Percentiles rank a stretch among this genome's conserved stretches.
Conservation (phyloP, 2,888 invertebrate genomes). For the Aporophyla nigra region DNA sequence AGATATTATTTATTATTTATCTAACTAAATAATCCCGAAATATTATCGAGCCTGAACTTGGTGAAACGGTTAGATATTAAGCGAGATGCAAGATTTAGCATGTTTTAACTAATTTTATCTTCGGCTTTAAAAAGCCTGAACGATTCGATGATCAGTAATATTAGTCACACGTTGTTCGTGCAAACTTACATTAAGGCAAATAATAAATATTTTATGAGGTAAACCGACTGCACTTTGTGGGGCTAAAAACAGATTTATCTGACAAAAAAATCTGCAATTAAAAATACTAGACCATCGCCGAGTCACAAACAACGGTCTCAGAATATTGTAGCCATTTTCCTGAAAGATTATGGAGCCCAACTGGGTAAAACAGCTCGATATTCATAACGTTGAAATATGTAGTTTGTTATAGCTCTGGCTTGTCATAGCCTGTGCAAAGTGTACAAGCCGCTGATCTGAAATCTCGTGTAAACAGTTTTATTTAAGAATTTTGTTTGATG, state of each 20-base stretch:
- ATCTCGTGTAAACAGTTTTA: neutral
- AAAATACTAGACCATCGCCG: neutral
- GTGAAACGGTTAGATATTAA: no score
- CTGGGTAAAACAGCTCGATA: slow-evolving; percentile 17
- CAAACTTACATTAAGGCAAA: no score
- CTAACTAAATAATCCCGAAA: neutral
- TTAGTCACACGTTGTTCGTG: no score
- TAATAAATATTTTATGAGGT: neutral
- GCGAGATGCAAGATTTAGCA: no score
- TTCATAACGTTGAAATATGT: neutral
- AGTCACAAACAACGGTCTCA: neutral
- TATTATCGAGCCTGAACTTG: no score
- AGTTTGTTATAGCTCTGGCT: neutral
- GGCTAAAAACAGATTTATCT: neutral
- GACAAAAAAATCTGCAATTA: neutral
- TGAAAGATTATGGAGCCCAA: slow-evolving; percentile 14
- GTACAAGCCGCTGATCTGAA: neutral
- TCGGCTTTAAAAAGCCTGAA: no score
- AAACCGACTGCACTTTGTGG: neutral
- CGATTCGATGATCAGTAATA: no score
- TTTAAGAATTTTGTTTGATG: neutral
- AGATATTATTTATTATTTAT: no score
- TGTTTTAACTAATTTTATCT: no score
- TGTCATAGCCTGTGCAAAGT: neutral
- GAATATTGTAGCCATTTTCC: neutral